A percentile compares a stretch with the other conserved stretches of the same genome.
Evolutionary conservation across 2,113 vertebrate species (phyloP).

Genomic region (Dicaeum eximium): DNA sequence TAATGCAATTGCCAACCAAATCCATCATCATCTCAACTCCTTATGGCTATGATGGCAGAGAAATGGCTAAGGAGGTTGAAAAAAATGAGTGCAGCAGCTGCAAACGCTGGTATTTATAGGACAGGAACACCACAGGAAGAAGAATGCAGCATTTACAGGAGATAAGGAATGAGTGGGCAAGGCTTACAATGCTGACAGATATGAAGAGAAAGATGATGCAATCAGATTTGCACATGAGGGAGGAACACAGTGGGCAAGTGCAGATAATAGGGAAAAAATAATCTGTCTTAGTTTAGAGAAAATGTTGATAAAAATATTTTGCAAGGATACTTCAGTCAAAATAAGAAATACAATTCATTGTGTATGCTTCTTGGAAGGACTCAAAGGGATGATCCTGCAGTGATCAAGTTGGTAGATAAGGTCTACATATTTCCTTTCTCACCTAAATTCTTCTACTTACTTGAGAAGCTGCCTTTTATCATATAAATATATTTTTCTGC

Average conservation of each 20-base stretch:
- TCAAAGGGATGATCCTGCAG: background rate
- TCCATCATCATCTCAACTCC: background rate
- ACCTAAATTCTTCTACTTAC: background rate
- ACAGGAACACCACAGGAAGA: background rate
- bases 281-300: background rate
- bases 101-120: background rate
- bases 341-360: background rate
- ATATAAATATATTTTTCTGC: background rate
- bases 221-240: background rate
- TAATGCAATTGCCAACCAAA: background rate
- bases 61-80: background rate
- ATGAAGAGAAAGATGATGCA: background rate
- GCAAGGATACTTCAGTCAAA: background rate
- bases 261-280: background rate
- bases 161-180: constrained; percentile 8
- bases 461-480: background rate
- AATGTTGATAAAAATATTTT: background rate
- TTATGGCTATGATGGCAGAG: background rate
- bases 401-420: background rate
- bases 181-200: background rate
- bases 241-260: background rate
- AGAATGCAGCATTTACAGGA: background rate
- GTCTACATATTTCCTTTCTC: background rate
- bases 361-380: background rate
- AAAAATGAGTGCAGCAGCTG: background rate